Evolutionary conservation across 2,797 vertebrate species (phyloP).

Genomic region (Euthynnus affinis): DNA sequence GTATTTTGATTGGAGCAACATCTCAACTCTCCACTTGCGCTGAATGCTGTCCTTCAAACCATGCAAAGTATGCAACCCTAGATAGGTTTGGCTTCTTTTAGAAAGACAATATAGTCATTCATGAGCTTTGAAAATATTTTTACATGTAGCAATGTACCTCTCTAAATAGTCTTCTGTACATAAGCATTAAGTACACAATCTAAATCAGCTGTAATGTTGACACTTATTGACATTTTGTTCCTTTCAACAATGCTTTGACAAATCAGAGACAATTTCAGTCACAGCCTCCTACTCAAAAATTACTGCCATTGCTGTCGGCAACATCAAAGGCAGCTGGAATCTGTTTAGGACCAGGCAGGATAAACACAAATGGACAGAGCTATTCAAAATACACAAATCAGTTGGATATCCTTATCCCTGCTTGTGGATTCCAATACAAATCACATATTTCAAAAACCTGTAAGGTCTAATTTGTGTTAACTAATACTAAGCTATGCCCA

Average conservation of each 20-base stretch:
- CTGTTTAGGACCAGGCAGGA: conserved; percentile 20
- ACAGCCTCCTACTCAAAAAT: conserved; percentile 29
- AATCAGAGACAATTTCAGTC: conserved; percentile 23
- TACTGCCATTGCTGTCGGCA: conserved; percentile 35
- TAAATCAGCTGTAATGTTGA: neutral
- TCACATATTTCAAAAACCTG: conserved; percentile 26
- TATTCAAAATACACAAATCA: conserved; percentile 26
- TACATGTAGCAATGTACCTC: neutral
- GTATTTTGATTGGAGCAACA: conserved; percentile 16
- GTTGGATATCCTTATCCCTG: conserved; percentile 12
- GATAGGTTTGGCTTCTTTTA: neutral
- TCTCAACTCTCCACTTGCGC: conserved; percentile 22
- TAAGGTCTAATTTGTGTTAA: neutral
- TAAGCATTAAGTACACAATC: neutral
- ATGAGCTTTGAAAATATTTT: neutral
- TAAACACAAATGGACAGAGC: conserved; percentile 33
- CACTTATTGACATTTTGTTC: conserved; percentile 17
- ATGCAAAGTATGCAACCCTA: neutral
- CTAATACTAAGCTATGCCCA: neutral
- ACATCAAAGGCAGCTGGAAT: conserved; percentile 34
- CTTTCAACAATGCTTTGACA: conserved; percentile 1
- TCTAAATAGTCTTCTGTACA: neutral
- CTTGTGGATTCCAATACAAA: conserved; percentile 25
- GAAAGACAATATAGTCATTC: neutral
- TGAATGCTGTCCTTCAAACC: conserved; percentile 3